These are phyloP conservation scores for Amphilophus citrinellus DNA, from an alignment of 2,113 vertebrate species.

Conservation along the genomic window DNA sequence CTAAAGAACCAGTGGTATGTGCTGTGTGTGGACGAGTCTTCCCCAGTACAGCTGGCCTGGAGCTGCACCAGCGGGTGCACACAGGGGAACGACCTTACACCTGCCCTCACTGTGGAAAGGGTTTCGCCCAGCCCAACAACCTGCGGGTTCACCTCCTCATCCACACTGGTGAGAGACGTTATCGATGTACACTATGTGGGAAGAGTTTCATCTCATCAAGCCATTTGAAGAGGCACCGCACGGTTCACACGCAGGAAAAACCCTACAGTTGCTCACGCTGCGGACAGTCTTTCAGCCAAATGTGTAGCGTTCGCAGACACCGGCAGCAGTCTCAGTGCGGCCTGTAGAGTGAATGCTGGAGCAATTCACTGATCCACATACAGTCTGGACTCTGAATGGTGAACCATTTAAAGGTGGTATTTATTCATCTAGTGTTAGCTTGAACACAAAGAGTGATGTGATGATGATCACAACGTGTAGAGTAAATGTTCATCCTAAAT, in stretches of 20 bases:
- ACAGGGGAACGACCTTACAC: constrained; percentile 71
- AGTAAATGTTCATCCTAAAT: constrained; percentile 34
- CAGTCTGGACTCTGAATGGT: not conserved
- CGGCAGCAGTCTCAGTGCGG: constrained; percentile 78
- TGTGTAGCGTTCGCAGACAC: constrained; percentile 75
- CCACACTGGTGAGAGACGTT: constrained; percentile 74
- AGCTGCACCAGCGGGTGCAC: constrained; percentile 70
- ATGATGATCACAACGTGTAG: constrained; percentile 18
- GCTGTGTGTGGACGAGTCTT: constrained; percentile 61
- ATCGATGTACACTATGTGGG: constrained; percentile 72
- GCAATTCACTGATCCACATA: not conserved
- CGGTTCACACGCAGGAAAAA: constrained; percentile 77
- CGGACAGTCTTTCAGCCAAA: constrained; percentile 77
- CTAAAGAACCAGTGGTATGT: constrained; percentile 56
- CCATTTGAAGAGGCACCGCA: constrained; percentile 77
- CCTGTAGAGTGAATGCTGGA: constrained; percentile 43
- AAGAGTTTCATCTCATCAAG: constrained; percentile 79
- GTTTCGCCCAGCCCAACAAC: constrained; percentile 77
- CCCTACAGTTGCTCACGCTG: constrained; percentile 78
- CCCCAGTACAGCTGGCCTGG: constrained; percentile 44
- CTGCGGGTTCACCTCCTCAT: constrained; percentile 77
- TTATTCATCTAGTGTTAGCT: not conserved
- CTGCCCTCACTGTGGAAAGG: constrained; percentile 76
- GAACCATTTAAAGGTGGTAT: not conserved
- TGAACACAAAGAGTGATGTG: not conserved